Conservation (phyloP, 2,888 invertebrate species). For the Eupithecia dodoneata region DNA sequence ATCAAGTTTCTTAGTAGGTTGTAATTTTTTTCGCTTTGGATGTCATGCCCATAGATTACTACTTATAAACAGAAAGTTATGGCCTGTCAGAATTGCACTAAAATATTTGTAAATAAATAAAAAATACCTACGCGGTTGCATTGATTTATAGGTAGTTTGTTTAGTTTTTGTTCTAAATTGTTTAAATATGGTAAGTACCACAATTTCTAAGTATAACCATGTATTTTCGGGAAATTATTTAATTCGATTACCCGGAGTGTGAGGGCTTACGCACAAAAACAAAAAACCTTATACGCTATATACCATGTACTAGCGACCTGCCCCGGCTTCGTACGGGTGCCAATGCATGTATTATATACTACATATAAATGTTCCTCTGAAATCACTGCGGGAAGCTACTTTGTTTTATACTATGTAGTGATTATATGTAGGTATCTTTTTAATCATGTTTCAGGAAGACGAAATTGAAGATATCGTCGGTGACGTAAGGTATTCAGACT, state of each 20-base stretch:
- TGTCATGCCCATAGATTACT: slow-evolving; percentile 54
- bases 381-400: too few species aligned
- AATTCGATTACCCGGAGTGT: too few species aligned
- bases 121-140: slow-evolving; percentile 57
- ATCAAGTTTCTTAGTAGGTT: neutral
- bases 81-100: slow-evolving; percentile 75
- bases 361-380: too few species aligned
- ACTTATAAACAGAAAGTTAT: too few species aligned
- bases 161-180: slow-evolving; percentile 73
- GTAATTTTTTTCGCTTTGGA: slow-evolving; percentile 49
- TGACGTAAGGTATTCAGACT: slow-evolving; percentile 69
- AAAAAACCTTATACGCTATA: too few species aligned
- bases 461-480: slow-evolving; percentile 73
- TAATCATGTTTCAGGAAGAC: slow-evolving; percentile 60
- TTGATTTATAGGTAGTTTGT: slow-evolving; percentile 56
- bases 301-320: too few species aligned
- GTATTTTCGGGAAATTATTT: neutral
- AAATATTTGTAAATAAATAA: slow-evolving; percentile 73
- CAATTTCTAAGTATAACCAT: neutral
- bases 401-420: too few species aligned
- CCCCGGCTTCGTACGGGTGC: too few species aligned
- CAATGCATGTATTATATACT: too few species aligned
- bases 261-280: too few species aligned
- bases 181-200: slow-evolving; percentile 68
- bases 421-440: too few species aligned